A percentile compares a stretch with the other conserved stretches of the same genome.
These are phyloP conservation scores for Polyergus mexicanus DNA, from an alignment of 1,140 invertebrate species.

Conservation along the genomic window DNA sequence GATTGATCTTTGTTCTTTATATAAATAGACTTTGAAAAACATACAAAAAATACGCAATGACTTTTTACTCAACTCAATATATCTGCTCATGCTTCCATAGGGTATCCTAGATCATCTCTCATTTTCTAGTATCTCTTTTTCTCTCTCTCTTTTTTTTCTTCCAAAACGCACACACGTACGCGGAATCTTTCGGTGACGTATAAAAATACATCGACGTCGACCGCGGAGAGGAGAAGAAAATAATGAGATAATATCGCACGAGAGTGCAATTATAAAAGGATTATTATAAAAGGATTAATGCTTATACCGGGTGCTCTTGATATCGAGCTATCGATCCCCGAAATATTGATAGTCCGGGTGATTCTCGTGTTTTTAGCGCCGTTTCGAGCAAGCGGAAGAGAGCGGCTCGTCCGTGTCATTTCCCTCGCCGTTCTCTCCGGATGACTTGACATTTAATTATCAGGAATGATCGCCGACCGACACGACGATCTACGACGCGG, in stretches of 20 bases:
- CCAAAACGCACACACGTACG: neutral
- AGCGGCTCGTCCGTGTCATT: conserved; percentile 53
- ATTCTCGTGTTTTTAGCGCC: conserved; percentile 35
- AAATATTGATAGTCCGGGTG: conserved; percentile 25
- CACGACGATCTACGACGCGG: neutral
- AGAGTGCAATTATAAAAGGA: neutral
- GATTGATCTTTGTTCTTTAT: too few relatives aligned
- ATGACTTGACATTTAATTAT: conserved; percentile 69
- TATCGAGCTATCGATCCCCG: conserved; percentile 46
- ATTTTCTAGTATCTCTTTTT: neutral
- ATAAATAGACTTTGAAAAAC: too few relatives aligned
- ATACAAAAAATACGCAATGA: too few relatives aligned
- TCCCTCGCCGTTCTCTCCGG: conserved; percentile 49
- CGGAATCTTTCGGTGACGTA: neutral
- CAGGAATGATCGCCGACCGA: conserved; percentile 43
- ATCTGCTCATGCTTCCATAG: neutral
- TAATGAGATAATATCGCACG: conserved; percentile 20
- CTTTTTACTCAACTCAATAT: too few relatives aligned
- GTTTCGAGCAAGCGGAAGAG: conserved; percentile 11
- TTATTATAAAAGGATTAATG: conserved; percentile 23
- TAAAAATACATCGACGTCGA: neutral
- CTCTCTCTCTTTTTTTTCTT: neutral
- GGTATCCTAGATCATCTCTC: neutral
- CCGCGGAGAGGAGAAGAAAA: neutral
- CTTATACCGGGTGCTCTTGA: conserved; percentile 2